These are phyloP conservation scores for Chionis minor DNA, from an alignment of 2,113 vertebrate species.

Conservation along the genomic window DNA sequence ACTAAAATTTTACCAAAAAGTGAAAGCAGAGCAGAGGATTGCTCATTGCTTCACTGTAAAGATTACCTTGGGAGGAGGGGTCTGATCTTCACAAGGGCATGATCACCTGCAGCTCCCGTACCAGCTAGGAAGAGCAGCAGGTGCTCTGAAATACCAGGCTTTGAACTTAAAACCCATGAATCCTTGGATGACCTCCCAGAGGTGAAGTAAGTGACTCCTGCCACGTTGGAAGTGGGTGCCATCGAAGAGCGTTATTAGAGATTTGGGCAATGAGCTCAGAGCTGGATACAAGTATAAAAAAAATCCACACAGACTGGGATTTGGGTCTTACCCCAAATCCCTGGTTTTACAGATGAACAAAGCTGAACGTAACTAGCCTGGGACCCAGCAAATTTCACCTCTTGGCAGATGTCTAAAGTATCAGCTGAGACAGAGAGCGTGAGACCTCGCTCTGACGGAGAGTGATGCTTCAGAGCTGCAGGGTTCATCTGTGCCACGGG, in stretches of 20 bases:
- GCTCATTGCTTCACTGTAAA: background rate
- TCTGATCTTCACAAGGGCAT: background rate
- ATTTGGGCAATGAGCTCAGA: background rate
- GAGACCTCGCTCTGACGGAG: background rate
- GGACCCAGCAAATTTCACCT: background rate
- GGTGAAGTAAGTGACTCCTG: background rate
- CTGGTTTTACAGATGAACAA: background rate
- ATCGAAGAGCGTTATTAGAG: background rate
- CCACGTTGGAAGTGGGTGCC: background rate
- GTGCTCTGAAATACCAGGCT: background rate
- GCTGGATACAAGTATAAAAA: background rate
- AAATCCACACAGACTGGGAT: background rate
- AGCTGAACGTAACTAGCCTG: background rate
- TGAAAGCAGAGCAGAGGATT: background rate
- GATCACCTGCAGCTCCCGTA: background rate
- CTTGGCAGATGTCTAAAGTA: background rate
- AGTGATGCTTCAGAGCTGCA: background rate
- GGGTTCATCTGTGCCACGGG: background rate
- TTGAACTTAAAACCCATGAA: background rate
- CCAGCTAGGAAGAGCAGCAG: background rate
- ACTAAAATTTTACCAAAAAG: background rate
- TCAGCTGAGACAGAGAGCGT: background rate
- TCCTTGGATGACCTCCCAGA: background rate
- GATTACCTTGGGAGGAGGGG: rapidly evolving
- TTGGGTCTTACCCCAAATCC: background rate